Evolutionary conservation across 2,113 vertebrate species (phyloP).

Genomic region (Malurus elegans): DNA sequence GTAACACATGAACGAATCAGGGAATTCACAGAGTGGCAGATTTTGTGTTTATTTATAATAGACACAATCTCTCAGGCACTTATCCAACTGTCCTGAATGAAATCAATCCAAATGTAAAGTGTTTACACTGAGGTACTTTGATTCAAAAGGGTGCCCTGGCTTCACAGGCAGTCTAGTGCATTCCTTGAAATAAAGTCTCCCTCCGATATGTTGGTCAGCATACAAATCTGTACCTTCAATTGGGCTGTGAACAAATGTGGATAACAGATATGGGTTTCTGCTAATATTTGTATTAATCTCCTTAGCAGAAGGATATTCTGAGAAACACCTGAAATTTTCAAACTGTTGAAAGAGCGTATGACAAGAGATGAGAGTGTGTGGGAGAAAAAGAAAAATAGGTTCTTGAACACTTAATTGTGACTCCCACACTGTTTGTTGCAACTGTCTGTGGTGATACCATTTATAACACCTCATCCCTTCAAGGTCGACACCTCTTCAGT

Average conservation of each 20-base stretch:
- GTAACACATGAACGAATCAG: neutral
- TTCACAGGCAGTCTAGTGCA: neutral
- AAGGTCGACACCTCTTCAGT: conserved; percentile 19
- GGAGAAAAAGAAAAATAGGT: conserved; percentile 72
- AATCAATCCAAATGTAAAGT: neutral
- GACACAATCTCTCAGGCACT: neutral
- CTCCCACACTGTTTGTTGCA: conserved; percentile 75
- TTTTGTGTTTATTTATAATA: neutral
- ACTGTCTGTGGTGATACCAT: conserved; percentile 61
- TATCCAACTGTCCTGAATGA: neutral
- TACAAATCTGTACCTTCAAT: neutral
- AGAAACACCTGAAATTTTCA: conserved; percentile 58
- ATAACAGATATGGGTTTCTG: neutral
- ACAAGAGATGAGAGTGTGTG: conserved; percentile 63
- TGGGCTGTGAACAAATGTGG: neutral
- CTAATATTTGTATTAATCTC: neutral
- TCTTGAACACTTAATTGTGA: conserved; percentile 76
- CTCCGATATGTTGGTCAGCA: neutral
- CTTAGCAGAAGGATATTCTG: conserved; percentile 39
- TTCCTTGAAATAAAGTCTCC: neutral
- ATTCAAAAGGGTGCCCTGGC: neutral
- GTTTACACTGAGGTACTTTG: neutral
- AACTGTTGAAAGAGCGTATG: conserved; percentile 59
- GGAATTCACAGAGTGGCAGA: neutral
- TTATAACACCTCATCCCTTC: conserved; percentile 57